Evolutionary conservation across 2,797 vertebrate species (phyloP).

Genomic region (Sebastes vulpes): DNA sequence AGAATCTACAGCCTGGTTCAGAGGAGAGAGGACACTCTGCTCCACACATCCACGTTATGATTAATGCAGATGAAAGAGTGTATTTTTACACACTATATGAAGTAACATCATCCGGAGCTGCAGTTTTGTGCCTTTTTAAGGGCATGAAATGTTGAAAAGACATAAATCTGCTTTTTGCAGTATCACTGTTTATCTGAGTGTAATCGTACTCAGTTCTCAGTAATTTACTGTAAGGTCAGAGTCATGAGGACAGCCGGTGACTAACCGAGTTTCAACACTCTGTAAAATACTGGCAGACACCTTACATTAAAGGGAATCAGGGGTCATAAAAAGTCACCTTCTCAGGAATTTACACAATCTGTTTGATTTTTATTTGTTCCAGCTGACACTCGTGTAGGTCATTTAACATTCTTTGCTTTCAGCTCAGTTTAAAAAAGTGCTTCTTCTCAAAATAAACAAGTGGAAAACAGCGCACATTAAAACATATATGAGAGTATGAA

Average conservation of each 20-base stretch:
- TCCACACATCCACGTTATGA: neutral
- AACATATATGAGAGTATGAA: neutral
- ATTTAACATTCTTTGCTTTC: neutral
- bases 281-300: neutral
- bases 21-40: neutral
- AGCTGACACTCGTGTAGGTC: neutral
- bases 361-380: neutral
- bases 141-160: conserved; percentile 17
- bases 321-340: neutral
- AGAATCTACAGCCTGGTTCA: neutral
- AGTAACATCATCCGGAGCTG: neutral
- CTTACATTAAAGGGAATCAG: neutral
- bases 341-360: neutral
- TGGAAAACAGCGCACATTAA: neutral
- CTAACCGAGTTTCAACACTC: neutral
- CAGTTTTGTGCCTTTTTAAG: conserved; percentile 41
- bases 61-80: neutral
- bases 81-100: neutral
- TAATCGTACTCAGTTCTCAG: neutral
- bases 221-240: neutral
- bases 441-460: neutral
- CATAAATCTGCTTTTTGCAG: neutral
- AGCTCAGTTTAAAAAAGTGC: neutral
- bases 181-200: conserved; percentile 10
- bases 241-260: neutral